Conservation (phyloP, 2,797 vertebrate genomes). For the Syngnathus acus region DNA sequence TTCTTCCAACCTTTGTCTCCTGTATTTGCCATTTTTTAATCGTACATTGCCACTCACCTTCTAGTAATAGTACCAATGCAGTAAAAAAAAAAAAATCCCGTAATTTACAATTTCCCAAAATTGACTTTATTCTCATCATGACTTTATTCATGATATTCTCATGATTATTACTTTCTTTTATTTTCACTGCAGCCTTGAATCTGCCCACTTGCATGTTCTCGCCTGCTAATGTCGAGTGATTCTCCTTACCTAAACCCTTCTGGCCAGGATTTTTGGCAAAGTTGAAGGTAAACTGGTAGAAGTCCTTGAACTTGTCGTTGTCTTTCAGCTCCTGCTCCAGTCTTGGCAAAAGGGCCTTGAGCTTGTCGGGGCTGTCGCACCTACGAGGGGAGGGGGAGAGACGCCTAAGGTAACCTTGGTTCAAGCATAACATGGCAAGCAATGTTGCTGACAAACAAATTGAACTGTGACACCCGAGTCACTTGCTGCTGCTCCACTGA, state of each 20-base stretch:
- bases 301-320: conserved; percentile 89
- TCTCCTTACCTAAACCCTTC: conserved; percentile 87
- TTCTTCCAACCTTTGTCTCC: too few relatives aligned
- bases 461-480: neutral
- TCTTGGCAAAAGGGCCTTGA: conserved; percentile 84
- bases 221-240: neutral
- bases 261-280: conserved; percentile 97
- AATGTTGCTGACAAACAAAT: neutral
- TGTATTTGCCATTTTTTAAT: too few relatives aligned
- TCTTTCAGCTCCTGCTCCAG: conserved; percentile 95
- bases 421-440: neutral
- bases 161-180: too few relatives aligned
- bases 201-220: too few relatives aligned
- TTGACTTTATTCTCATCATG: neutral
- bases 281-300: conserved; percentile 97
- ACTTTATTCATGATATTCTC: too few relatives aligned
- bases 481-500: too few relatives aligned
- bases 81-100: too few relatives aligned
- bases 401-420: neutral
- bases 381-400: conserved; percentile 52
- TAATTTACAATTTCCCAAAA: too few relatives aligned
- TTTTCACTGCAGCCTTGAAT: too few relatives aligned
- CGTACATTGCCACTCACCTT: too few relatives aligned
- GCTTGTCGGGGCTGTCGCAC: conserved; percentile 90
- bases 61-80: too few relatives aligned